phyloP scores from a whole-genome alignment of 2,888 invertebrate genomes.

The Lithodes maja region DNA sequence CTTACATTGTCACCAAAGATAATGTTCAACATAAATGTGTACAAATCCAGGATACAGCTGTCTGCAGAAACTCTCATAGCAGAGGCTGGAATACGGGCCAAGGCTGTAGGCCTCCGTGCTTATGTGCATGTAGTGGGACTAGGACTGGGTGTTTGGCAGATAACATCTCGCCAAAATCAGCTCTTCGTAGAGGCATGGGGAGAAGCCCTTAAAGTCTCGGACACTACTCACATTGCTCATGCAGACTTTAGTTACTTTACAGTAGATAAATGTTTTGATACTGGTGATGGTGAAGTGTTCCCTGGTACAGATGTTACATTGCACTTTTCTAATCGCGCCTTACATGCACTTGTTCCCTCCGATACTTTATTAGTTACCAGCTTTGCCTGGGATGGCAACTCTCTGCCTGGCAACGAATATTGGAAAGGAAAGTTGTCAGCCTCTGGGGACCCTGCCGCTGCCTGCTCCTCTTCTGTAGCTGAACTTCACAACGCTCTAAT shows the following conservation, averaged over 20 bases:
- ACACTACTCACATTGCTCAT: slow-evolving; percentile 79
- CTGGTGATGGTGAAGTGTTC: slow-evolving; percentile 76
- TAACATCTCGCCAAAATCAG: slow-evolving; percentile 79
- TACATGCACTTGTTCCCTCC: slow-evolving; percentile 77
- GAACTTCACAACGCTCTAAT: slow-evolving; percentile 81
- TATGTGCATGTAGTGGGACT: slow-evolving; percentile 82
- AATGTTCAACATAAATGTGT: slow-evolving; percentile 72
- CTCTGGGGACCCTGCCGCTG: slow-evolving; percentile 81
- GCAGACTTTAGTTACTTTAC: slow-evolving; percentile 82
- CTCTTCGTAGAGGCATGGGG: slow-evolving; percentile 81
- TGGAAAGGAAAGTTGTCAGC: slow-evolving; percentile 79
- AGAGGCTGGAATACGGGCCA: slow-evolving; percentile 80
- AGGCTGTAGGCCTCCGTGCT: slow-evolving; percentile 77
- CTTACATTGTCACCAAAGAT: neutral
- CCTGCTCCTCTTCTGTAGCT: slow-evolving; percentile 79
- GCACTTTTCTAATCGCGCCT: slow-evolving; percentile 78
- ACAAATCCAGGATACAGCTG: slow-evolving; percentile 78
- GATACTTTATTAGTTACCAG: slow-evolving; percentile 80
- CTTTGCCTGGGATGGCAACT: slow-evolving; percentile 84
- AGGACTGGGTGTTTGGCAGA: slow-evolving; percentile 81
- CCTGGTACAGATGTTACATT: slow-evolving; percentile 76
- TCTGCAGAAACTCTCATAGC: slow-evolving; percentile 80
- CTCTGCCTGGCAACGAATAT: slow-evolving; percentile 84
- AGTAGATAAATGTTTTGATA: slow-evolving; percentile 76
- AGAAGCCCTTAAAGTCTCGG: slow-evolving; percentile 77